phyloP scores from a whole-genome alignment of 1,140 invertebrate genomes.

The Eciton burchellii region DNA sequence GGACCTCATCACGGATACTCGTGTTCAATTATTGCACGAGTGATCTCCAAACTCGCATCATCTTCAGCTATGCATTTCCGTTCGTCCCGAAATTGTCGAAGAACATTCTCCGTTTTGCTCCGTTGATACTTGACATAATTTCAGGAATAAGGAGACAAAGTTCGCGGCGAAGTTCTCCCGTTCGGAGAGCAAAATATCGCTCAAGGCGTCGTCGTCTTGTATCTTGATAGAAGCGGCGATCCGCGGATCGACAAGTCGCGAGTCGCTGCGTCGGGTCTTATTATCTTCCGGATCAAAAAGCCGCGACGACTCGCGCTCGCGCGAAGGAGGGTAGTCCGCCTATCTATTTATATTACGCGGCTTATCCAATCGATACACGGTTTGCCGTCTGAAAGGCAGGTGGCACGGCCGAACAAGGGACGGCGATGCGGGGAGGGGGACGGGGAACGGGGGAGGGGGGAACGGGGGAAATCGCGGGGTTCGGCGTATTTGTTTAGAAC shows the following conservation, averaged over 20 bases:
- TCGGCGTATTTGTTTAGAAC: constrained; percentile 84
- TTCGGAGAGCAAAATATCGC: not conserved
- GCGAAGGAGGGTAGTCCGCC: constrained; percentile 44
- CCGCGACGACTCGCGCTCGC: constrained; percentile 18
- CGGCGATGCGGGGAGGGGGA: constrained; percentile 36
- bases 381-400: constrained; percentile 70
- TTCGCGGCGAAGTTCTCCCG: not conserved
- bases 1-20: not conserved
- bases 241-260: not conserved
- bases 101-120: not conserved
- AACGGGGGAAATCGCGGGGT: constrained; percentile 47
- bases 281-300: constrained; percentile 14
- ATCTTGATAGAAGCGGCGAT: too few relatives aligned
- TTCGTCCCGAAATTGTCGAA: too few relatives aligned
- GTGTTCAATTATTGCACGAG: too few relatives aligned
- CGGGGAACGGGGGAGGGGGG: not conserved
- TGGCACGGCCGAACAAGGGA: constrained; percentile 63
- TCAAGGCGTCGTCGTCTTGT: not conserved
- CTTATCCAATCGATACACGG: constrained; percentile 78
- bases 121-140: not conserved
- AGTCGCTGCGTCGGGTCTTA: constrained; percentile 4
- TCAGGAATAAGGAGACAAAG: too few relatives aligned
- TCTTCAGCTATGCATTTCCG: too few relatives aligned
- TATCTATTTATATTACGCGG: constrained; percentile 71
- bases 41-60: too few relatives aligned